phyloP scores from a whole-genome alignment of 2,888 invertebrate genomes.

The Callinectes sapidus region DNA sequence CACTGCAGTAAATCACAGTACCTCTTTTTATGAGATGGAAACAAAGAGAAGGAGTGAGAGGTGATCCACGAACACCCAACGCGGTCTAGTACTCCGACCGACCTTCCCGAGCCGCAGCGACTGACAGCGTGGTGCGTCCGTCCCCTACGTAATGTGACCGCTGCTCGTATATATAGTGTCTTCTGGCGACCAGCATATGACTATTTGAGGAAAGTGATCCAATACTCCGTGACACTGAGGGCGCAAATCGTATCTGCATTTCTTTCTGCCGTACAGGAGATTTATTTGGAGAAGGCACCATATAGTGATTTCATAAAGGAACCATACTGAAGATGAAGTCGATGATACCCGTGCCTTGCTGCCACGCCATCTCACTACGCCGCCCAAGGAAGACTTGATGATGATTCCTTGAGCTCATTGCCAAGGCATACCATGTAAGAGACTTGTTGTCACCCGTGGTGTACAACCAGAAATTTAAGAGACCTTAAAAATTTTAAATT shows the following conservation, averaged over 20 bases:
- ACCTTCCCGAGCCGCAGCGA: conserved; percentile 39
- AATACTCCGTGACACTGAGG: conserved; percentile 14
- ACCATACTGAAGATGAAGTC: background rate
- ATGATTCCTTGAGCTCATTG: conserved; percentile 14
- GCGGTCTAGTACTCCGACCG: conserved; percentile 20
- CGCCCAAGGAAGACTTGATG: background rate
- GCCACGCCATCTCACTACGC: background rate
- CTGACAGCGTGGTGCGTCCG: conserved; percentile 48
- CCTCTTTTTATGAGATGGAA: background rate
- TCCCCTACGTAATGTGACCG: conserved; percentile 47
- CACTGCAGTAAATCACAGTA: background rate
- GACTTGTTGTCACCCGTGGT: background rate
- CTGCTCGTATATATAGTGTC: conserved; percentile 55
- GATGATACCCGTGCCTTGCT: background rate
- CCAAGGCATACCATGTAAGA: background rate
- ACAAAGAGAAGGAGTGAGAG: background rate
- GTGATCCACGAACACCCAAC: background rate
- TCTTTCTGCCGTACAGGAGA: background rate
- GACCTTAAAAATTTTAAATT: background rate
- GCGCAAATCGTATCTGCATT: conserved; percentile 7
- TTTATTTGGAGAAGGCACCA: background rate
- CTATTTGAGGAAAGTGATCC: conserved; percentile 50
- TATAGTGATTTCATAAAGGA: background rate
- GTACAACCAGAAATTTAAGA: background rate
- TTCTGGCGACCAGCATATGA: conserved; percentile 47